Base-by-base conservation (phyloP, 2,888 invertebrate species). In the Sinhomidia bicolor region DNA sequence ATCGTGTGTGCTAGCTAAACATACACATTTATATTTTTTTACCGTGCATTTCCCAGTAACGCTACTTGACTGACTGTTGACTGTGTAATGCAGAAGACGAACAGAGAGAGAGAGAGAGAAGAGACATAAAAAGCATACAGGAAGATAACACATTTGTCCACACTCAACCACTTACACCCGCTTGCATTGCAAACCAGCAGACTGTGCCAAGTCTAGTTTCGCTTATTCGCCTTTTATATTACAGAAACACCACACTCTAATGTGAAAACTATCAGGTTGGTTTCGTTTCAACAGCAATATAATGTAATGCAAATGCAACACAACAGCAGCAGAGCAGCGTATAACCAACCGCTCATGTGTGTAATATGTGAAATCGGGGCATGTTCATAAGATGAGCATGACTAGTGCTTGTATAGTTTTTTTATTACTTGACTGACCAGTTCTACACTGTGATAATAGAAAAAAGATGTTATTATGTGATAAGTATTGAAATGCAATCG, bases 31-130 rank as follows among this genome's bases (percentile, higher is more conserved):
- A 5, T 1, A 2, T 29, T 2, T 12, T 10, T 26, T 9, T 51
- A 54, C n/a, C 76, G 26, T 78, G 76, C 54, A 78, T 51, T 78
- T 78, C 54, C 7, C 76, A 6, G 54, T 32, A 65, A 74, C 23
- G 47, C 47, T 74, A 74, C 76, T 78, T 78, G 76, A 78, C 76
- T 78, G 51, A 17, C 51, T 78, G 54, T 78, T 78, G 76, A 54
- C 51, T 78, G 51, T 78, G 76, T 54, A 44, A 17, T 78, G 76
- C 17, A 17, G 47, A n/a, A 17, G 36, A 36, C 36, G 7, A 7
- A 36, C 4, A 36, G 36, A 36, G 36, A 36, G 36, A 36, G 36
- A 36, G 36, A 36, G 36, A 36, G 36, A 36, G 36, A 3, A 36
- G 36, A 36, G 1, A 78, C 23, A 71, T 44, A 57, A 54, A 20